Percentiles rank a stretch among this genome's conserved stretches.
These are phyloP conservation scores for Chymomyza costata DNA, from an alignment of 1,140 invertebrate species.

Conservation along the genomic window DNA sequence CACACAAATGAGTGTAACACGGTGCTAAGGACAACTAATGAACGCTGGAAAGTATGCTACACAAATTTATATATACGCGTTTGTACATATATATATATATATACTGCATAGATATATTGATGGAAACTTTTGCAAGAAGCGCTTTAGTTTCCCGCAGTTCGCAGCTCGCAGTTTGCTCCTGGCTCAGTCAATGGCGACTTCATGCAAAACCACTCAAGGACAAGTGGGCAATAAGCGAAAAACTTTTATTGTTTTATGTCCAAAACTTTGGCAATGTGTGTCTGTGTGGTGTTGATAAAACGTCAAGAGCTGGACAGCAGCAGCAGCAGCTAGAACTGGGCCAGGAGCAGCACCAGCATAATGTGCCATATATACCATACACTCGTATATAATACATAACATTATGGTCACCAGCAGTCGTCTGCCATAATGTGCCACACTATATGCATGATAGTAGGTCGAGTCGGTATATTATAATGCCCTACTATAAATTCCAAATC, in stretches of 20 bases:
- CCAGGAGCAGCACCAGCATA: slow-evolving; percentile 31
- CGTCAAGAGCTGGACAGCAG: slow-evolving; percentile 29
- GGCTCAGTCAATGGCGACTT: slow-evolving; percentile 34
- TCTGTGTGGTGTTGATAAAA: neutral
- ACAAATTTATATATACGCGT: slow-evolving; percentile 13
- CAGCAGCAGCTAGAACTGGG: slow-evolving; percentile 4
- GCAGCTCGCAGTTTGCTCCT: neutral
- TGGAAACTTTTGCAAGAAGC: neutral
- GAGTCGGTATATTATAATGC: too few relatives aligned
- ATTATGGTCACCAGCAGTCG: slow-evolving; percentile 53
- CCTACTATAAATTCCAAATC: too few relatives aligned
- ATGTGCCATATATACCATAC: slow-evolving; percentile 58
- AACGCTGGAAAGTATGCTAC: slow-evolving; percentile 31
- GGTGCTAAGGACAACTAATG: slow-evolving; percentile 19
- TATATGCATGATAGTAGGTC: slow-evolving; percentile 51
- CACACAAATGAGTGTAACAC: neutral
- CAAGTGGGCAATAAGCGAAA: slow-evolving; percentile 70
- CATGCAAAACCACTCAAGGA: slow-evolving; percentile 68
- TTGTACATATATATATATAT: neutral
- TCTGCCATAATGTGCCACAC: slow-evolving; percentile 59
- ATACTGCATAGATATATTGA: neutral
- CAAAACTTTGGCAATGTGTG: slow-evolving; percentile 37
- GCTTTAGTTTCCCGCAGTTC: slow-evolving; percentile 1
- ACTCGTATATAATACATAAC: too few relatives aligned
- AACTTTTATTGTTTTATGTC: slow-evolving; percentile 71